phyloP scores from a whole-genome alignment of 1,140 invertebrate species.

The Pseudomyrmex cubaensis region DNA sequence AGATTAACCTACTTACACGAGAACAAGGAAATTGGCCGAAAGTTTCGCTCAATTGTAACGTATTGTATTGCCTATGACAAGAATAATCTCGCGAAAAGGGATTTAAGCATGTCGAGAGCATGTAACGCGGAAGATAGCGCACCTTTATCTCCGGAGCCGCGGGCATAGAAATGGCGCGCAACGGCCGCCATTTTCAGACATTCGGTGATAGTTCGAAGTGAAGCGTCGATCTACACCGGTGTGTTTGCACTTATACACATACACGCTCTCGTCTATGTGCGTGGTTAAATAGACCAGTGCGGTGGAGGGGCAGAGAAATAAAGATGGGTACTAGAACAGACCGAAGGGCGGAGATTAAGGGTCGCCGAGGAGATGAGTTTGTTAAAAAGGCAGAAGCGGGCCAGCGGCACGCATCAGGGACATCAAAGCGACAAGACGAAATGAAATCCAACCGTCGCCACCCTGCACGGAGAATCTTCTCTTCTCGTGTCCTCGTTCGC shows the following conservation, averaged over 20 bases:
- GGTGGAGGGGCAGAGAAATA: constrained; percentile 67
- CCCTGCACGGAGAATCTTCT: constrained; percentile 70
- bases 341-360: constrained; percentile 84
- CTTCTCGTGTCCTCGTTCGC: constrained; percentile 60
- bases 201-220: constrained; percentile 60
- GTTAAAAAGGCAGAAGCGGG: constrained; percentile 85
- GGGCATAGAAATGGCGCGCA: constrained; percentile 47
- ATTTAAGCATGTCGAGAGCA: constrained; percentile 5
- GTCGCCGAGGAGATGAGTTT: constrained; percentile 84
- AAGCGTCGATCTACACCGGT: constrained; percentile 17
- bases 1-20: neutral
- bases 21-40: constrained; percentile 50
- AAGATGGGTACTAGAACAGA: constrained; percentile 72
- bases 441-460: constrained; percentile 83
- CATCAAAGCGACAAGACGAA: constrained; percentile 85
- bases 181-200: constrained; percentile 61
- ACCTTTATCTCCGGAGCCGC: constrained; percentile 45
- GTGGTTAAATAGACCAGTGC: constrained; percentile 54
- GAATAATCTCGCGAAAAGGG: constrained; percentile 55
- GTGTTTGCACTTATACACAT: neutral
- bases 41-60: constrained; percentile 17
- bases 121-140: constrained; percentile 59
- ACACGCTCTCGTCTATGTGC: constrained; percentile 13
- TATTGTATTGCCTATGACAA: constrained; percentile 14
- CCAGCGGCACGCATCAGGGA: constrained; percentile 84